Evolutionary conservation across 2,113 vertebrate species (phyloP), one percentile per base, ranked within the genome.

Genomic region (Osmerus eperlanus): DNA sequence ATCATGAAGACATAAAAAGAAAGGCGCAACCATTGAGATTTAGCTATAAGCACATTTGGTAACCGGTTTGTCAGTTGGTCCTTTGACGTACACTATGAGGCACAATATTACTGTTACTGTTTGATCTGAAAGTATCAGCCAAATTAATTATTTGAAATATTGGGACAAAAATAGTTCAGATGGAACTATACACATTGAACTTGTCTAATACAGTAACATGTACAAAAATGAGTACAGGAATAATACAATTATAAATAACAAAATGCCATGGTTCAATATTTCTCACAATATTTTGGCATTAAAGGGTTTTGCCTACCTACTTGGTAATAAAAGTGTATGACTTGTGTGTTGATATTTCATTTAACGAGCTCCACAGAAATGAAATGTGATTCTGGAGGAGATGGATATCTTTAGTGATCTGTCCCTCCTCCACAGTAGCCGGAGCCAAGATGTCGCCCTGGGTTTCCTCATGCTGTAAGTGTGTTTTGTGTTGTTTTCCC

Each of bases 371-470:
- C 74, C 32, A 61, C 59, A 28, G 75, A 80, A 74, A 75, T 87
- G 85, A 84, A 88, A 89, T 72, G 78, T 85, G 84, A 88, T 82
- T 81, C 84, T 84, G 78, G 77, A 72, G 36, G 74, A 82, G 84
- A 89, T 86, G 85, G 79, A 80, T 83, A 86, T 87, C 80, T 87
- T 75, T 25, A 71, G 76, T 78, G 81, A 87, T 82, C 83, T 73
- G 19, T 78, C 76, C 58, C 61, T 51, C 58, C 54, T 14, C 3
- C 51, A 72, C 63, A 3, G 75, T 70, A 78, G 81, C 86, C 55
- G 74, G 83, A 79, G 87, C 83, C 86, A 86, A 84, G 83, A 85
- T 80, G 70, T 83, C 73, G 73, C 85, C 81, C 82, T 79, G 78
- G 82, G 81, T 79, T 74, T 60, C 0, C 76, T 78, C 75, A 81